A percentile compares a stretch with the other conserved stretches of the same genome.
Conservation (phyloP, 2,888 invertebrate genomes). For the Brenthis ino region DNA sequence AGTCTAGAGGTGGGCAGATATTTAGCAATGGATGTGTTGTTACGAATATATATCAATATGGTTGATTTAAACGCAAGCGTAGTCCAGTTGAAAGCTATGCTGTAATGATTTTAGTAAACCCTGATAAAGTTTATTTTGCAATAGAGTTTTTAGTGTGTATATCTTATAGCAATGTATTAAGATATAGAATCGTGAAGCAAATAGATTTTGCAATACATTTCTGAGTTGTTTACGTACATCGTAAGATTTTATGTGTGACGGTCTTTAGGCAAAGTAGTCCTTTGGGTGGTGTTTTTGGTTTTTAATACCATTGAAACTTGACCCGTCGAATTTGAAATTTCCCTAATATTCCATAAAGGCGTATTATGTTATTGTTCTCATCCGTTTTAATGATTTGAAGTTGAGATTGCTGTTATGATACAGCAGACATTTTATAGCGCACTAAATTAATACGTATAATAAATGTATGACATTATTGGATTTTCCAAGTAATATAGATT, state of each 20-base stretch:
- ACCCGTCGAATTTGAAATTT: slow-evolving; percentile 54
- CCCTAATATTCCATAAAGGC: slow-evolving; percentile 58
- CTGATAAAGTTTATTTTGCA: slow-evolving; percentile 44
- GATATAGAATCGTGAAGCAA: slow-evolving; percentile 40
- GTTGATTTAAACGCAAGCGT: slow-evolving; percentile 23
- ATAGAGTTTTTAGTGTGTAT: background rate
- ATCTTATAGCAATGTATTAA: slow-evolving; percentile 38
- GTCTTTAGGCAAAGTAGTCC: slow-evolving; percentile 78
- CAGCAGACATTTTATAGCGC: background rate
- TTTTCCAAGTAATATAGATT: background rate
- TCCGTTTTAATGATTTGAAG: slow-evolving; percentile 44
- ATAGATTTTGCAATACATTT: slow-evolving; percentile 5
- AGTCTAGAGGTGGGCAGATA: background rate
- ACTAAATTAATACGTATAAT: background rate
- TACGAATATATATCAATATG: background rate
- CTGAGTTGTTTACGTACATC: slow-evolving; percentile 58
- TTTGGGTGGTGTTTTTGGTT: slow-evolving; percentile 74
- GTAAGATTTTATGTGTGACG: slow-evolving; percentile 78
- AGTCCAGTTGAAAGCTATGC: slow-evolving; percentile 38
- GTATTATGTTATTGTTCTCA: slow-evolving; percentile 45
- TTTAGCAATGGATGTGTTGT: slow-evolving; percentile 36
- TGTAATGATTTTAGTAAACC: slow-evolving; percentile 49
- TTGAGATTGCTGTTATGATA: slow-evolving; percentile 37
- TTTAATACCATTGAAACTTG: slow-evolving; percentile 75
- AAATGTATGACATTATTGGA: background rate